Base-by-base conservation (phyloP, 2,888 invertebrate species). In the Papilio demoleus region DNA sequence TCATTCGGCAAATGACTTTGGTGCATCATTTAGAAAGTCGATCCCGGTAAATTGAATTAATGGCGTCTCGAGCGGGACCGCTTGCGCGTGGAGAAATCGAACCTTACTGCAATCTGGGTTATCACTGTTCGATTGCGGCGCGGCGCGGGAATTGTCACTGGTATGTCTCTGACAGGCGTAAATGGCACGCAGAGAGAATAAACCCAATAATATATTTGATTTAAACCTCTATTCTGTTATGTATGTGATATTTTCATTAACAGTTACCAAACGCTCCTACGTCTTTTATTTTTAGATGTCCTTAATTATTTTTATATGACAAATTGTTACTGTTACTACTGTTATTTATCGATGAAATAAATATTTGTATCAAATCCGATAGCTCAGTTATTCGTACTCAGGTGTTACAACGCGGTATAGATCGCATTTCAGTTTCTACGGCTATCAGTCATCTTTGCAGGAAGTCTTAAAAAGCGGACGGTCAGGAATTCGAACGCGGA, bases 21-120 rank as follows among this genome's bases (percentile, higher is more conserved):
- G 88, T 86, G 80, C 88, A 88, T 90, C 87, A 85, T 87, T 89
- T 90, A 87, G 90, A 90, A 90, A 90, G 90, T 81, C 79, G 75
- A 82, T 80, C 81, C 80, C 78, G 75, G 84, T 80, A 82, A 86
- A 88, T 86, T 85, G 82, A 86, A 88, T 86, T 83, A 82, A 80
- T 80, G 79, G 75, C 68, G 70, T 62, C 65, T 70, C 62, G 62
- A 60, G 42, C 42, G 42, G 71, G 72, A 68, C 71, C 72, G 73
- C 70, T 71, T 71, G 75, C 73, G 74, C 66, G 58, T 68, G 72
- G 77, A 71, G 76, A 78, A 76, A 77, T 77, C 75, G 68, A 38
- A 64, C 47, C 38, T 68, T 64, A 59, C 68, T 19, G 59, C 17
- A 56, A 68, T 68, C 68, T 68, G 24, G 68, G 68, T 64, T 64